These are phyloP conservation scores for Ellobius talpinus DNA, from an alignment of 2,113 vertebrate species.

Conservation along the genomic window DNA sequence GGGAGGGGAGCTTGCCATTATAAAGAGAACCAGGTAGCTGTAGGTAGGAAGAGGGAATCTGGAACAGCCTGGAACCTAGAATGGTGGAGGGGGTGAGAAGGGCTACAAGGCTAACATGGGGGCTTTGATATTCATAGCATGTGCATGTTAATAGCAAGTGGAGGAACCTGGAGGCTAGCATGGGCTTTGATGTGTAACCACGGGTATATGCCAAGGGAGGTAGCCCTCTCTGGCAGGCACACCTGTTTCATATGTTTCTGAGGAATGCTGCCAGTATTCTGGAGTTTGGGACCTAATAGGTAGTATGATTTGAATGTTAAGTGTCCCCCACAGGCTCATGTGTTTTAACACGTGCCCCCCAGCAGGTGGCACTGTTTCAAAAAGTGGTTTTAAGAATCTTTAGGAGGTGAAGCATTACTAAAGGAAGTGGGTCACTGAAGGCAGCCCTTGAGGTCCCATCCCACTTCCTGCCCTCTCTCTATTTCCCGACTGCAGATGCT, in stretches of 20 bases:
- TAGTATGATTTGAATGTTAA: neutral
- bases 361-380: neutral
- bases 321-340: neutral
- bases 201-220: neutral
- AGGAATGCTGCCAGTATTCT: neutral
- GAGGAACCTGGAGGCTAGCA: neutral
- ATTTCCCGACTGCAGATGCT: neutral
- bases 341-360: neutral
- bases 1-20: neutral
- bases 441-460: too few species aligned
- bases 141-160: too few species aligned
- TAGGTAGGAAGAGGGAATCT: neutral
- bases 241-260: neutral
- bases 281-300: neutral
- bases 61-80: neutral
- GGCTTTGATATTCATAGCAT: too few species aligned
- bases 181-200: neutral
- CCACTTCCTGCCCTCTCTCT: neutral
- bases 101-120: neutral
- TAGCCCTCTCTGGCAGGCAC: neutral
- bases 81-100: neutral
- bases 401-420: neutral
- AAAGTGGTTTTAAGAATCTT: neutral
- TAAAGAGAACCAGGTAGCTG: neutral
- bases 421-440: neutral